Conservation (phyloP, 64 coral and sea anemone species). For the Acropora tenuis region DNA sequence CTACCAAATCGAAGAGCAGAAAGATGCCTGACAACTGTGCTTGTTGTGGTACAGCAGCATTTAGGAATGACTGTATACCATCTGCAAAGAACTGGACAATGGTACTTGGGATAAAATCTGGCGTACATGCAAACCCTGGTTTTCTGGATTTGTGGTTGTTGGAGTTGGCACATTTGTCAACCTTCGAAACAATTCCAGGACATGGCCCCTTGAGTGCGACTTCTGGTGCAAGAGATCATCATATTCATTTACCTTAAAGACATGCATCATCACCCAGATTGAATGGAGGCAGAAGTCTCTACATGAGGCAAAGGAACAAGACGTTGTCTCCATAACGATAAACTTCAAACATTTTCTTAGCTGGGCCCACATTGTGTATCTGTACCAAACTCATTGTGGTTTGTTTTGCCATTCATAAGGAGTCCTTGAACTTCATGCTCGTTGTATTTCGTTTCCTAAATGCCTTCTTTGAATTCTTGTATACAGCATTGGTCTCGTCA, state of each 20-base stretch:
- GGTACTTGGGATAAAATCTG: conserved; percentile 17
- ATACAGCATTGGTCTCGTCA: not conserved
- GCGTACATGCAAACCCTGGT: conserved; percentile 26
- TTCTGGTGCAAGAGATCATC: conserved; percentile 70
- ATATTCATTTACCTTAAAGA: conserved; percentile 65
- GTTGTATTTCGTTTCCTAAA: conserved; percentile 31
- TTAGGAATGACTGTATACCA: not conserved
- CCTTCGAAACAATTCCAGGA: conserved; percentile 1
- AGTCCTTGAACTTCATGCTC: conserved; percentile 45
- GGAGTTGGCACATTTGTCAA: not conserved
- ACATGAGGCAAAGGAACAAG: conserved; percentile 32
- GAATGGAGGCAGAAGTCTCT: conserved; percentile 59
- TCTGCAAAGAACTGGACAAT: conserved; percentile 17
- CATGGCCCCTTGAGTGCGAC: not conserved
- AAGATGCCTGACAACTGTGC: not conserved
- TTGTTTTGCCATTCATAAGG: conserved; percentile 38
- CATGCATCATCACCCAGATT: conserved; percentile 69
- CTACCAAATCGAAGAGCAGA: not conserved
- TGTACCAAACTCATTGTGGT: not conserved
- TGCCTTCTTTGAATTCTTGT: conserved; percentile 43
- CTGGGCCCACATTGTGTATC: conserved; percentile 15
- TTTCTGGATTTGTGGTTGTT: not conserved
- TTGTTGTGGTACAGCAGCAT: not conserved
- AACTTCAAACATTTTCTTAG: conserved; percentile 69
- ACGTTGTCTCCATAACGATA: conserved; percentile 45